These are phyloP conservation scores for Neria commutata DNA, from an alignment of 2,888 invertebrate species.

Conservation along the genomic window DNA sequence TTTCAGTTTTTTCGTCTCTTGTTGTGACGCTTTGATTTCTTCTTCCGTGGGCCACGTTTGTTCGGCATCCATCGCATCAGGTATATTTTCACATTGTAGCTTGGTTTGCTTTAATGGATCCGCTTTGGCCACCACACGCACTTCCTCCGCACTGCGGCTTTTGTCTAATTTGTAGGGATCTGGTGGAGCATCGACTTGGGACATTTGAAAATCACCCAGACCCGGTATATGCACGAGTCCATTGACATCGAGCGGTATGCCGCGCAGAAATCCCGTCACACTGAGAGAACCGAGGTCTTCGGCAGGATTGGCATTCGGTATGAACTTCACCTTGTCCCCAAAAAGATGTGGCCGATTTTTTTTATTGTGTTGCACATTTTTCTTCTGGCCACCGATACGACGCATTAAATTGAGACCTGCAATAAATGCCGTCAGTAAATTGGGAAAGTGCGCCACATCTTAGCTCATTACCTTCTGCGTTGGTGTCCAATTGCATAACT, in stretches of 20 bases:
- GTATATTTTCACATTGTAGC: constrained; percentile 78
- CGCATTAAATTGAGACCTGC: constrained; percentile 69
- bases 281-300: constrained; percentile 70
- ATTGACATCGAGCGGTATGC: constrained; percentile 84
- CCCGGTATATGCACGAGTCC: constrained; percentile 89
- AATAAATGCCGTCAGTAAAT: neutral
- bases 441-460: too few relatives aligned
- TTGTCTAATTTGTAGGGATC: constrained; percentile 74
- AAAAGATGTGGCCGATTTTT: constrained; percentile 83
- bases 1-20: constrained; percentile 67
- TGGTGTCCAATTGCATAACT: constrained; percentile 76
- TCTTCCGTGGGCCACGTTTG: constrained; percentile 97
- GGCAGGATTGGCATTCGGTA: constrained; percentile 61
- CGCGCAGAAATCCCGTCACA: constrained; percentile 87
- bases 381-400: constrained; percentile 83
- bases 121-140: constrained; percentile 64
- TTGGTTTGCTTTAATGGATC: constrained; percentile 75
- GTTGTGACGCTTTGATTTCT: constrained; percentile 76
- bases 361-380: constrained; percentile 74
- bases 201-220: constrained; percentile 91
- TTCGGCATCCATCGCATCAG: constrained; percentile 92
- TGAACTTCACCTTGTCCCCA: constrained; percentile 79
- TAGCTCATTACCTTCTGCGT: constrained; percentile 68
- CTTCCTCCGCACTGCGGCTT: constrained; percentile 51
- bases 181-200: constrained; percentile 72